phyloP scores from a whole-genome alignment of 1,140 invertebrate species.

The Rhopalosiphum maidis region DNA sequence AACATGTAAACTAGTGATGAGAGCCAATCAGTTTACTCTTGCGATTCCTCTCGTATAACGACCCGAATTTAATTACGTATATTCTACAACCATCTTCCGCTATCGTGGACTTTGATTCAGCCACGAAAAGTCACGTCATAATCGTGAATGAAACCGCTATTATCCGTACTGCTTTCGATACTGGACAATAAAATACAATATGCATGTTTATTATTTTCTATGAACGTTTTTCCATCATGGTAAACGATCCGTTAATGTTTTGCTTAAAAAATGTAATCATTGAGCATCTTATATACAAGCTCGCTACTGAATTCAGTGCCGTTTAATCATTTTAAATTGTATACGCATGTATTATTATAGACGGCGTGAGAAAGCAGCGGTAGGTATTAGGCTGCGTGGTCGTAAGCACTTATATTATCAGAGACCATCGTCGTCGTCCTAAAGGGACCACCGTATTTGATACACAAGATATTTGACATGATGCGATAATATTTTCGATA shows the following conservation, averaged over 20 bases:
- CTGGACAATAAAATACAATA: too few relatives aligned
- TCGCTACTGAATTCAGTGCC: background rate
- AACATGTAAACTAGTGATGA: too few relatives aligned
- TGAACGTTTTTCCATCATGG: background rate
- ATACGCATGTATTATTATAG: background rate
- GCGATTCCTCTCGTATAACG: too few relatives aligned
- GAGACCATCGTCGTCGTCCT: background rate
- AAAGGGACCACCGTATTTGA: background rate
- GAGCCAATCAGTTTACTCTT: background rate
- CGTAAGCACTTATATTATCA: background rate
- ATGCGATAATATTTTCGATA: constrained; percentile 30
- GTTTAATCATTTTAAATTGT: background rate
- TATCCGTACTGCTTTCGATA: background rate
- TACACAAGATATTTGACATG: background rate
- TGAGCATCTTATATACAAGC: background rate
- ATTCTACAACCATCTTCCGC: background rate
- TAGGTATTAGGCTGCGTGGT: background rate
- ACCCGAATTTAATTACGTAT: too few relatives aligned
- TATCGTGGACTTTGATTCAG: too few relatives aligned
- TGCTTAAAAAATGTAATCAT: background rate
- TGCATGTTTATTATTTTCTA: background rate
- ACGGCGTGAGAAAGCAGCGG: background rate
- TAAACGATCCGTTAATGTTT: background rate
- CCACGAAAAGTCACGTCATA: too few relatives aligned
- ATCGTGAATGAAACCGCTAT: too few relatives aligned